A percentile compares a stretch with the other conserved stretches of the same genome.
phyloP scores from a whole-genome alignment of 2,113 vertebrate species.

The Tragelaphus imberbis region DNA sequence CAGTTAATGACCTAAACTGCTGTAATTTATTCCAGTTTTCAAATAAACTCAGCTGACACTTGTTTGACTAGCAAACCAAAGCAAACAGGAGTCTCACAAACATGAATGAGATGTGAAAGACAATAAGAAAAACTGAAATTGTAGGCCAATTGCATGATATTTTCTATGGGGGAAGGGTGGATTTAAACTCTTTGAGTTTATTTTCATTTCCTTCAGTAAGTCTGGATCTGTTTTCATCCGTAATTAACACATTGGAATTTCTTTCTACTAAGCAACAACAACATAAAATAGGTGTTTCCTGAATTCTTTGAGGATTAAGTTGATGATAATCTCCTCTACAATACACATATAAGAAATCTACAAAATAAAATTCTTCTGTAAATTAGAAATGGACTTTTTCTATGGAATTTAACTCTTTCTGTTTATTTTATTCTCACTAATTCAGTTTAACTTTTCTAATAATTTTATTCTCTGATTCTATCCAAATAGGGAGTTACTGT shows the following conservation, averaged over 20 bases:
- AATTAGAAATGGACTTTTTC: slow-evolving; percentile 20
- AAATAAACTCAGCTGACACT: slow-evolving; percentile 38
- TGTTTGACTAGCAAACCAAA: slow-evolving; percentile 62
- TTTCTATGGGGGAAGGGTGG: not conserved
- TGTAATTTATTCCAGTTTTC: slow-evolving; percentile 34
- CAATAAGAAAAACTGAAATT: slow-evolving; percentile 11
- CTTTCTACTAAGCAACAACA: slow-evolving; percentile 25
- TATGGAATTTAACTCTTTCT: slow-evolving; percentile 30
- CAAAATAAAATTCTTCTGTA: slow-evolving; percentile 45
- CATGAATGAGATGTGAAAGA: slow-evolving; percentile 32
- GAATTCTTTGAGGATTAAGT: slow-evolving; percentile 48
- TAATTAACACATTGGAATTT: slow-evolving; percentile 32
- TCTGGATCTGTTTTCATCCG: slow-evolving; percentile 28
- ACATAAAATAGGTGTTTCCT: slow-evolving; percentile 41
- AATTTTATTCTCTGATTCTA: slow-evolving; percentile 17
- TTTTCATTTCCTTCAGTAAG: slow-evolving; percentile 18
- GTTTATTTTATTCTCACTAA: not conserved
- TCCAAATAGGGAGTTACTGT: not conserved
- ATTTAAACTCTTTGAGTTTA: slow-evolving; percentile 38
- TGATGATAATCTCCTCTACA: slow-evolving; percentile 19
- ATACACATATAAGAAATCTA: slow-evolving; percentile 21
- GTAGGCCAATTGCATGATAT: not conserved
- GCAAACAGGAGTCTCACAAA: slow-evolving; percentile 34
- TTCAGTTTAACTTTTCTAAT: not conserved
- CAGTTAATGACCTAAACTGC: slow-evolving; percentile 40